Percentiles rank a stretch among this genome's conserved stretches.
These are phyloP conservation scores for Hedychridium roseum DNA, from an alignment of 2,888 invertebrate species.

Conservation along the genomic window DNA sequence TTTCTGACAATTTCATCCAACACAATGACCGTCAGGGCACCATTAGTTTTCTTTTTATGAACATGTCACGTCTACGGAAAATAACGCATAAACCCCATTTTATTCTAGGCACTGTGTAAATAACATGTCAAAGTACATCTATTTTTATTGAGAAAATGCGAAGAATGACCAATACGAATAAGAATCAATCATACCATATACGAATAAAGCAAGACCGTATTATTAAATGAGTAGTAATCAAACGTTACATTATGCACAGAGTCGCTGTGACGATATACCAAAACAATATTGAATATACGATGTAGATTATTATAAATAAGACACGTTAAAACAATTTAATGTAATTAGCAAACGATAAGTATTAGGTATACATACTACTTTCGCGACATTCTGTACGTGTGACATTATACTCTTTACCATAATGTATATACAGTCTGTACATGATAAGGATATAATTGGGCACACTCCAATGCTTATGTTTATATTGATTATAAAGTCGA, in stretches of 20 bases:
- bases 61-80: too few relatives aligned
- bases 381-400: conserved; percentile 47
- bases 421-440: conserved; percentile 59
- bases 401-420: conserved; percentile 46
- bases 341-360: conserved; percentile 33
- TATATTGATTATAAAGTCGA: conserved; percentile 55
- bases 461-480: conserved; percentile 54
- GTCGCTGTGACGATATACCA: conserved; percentile 63
- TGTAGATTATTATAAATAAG: conserved; percentile 2
- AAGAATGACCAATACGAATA: conserved; percentile 40
- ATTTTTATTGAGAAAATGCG: conserved; percentile 49
- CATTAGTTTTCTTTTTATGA: too few relatives aligned
- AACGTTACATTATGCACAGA: conserved; percentile 57
- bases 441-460: conserved; percentile 51
- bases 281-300: conserved; percentile 52
- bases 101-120: conserved; percentile 22
- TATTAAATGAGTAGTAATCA: conserved; percentile 50
- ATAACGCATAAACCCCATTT: too few relatives aligned
- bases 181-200: conserved; percentile 10
- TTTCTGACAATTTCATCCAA: too few relatives aligned
- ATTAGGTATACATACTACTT: conserved; percentile 38
- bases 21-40: too few relatives aligned
- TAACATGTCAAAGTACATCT: conserved; percentile 34
- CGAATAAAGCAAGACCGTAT: conserved; percentile 17
- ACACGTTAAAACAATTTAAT: conserved; percentile 30